A percentile compares a stretch with the other conserved stretches of the same genome.
These are phyloP conservation scores for Psilopogon haemacephalus DNA, from an alignment of 2,113 vertebrate genomes.

Conservation along the genomic window DNA sequence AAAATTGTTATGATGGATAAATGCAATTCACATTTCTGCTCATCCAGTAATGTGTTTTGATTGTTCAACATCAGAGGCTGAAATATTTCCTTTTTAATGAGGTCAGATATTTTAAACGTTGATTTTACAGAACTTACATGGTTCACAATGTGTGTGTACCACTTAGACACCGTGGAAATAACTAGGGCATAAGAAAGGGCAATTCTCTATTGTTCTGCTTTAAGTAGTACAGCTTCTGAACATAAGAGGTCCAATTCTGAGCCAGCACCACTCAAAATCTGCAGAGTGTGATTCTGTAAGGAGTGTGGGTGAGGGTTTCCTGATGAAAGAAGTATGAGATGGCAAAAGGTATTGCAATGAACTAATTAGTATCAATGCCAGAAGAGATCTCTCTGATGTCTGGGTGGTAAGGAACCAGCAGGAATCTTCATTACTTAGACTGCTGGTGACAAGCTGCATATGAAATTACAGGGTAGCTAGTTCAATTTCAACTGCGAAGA, in stretches of 20 bases:
- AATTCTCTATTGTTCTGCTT: slow-evolving; percentile 12
- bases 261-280: neutral
- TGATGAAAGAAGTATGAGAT: slow-evolving; percentile 43
- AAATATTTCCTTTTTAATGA: neutral
- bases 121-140: neutral
- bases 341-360: slow-evolving; percentile 12
- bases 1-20: neutral
- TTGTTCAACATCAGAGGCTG: neutral
- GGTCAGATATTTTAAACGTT: slow-evolving; percentile 3
- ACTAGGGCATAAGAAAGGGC: neutral
- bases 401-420: slow-evolving; percentile 53
- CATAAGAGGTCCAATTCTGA: neutral
- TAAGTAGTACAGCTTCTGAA: slow-evolving; percentile 18
- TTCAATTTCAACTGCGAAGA: slow-evolving; percentile 46
- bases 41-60: neutral
- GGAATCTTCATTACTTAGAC: slow-evolving; percentile 62
- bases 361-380: slow-evolving; percentile 50
- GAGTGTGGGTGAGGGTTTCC: slow-evolving; percentile 7
- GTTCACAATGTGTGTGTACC: neutral
- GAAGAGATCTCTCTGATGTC: slow-evolving; percentile 47
- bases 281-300: slow-evolving; percentile 6
- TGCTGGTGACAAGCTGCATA: slow-evolving; percentile 48
- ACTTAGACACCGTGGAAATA: neutral
- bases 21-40: neutral
- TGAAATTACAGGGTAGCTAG: slow-evolving; percentile 13